Evolutionary conservation across 2,797 vertebrate species (phyloP).

Genomic region (Enteromius trimaculatus): DNA sequence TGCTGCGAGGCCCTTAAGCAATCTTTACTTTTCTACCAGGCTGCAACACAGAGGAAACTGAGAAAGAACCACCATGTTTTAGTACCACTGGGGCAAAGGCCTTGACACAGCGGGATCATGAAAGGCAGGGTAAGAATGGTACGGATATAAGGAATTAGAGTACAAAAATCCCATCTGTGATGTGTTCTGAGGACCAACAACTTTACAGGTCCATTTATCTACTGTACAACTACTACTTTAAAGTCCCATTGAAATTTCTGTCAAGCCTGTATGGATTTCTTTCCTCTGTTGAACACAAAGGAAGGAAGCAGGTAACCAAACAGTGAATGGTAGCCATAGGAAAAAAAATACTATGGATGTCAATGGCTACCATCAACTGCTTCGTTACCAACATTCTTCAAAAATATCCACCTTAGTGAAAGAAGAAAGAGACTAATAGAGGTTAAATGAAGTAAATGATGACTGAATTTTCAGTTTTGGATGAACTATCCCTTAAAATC

Average conservation of each 20-base stretch:
- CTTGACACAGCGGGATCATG: not conserved
- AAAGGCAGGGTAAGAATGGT: not conserved
- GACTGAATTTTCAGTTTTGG: not conserved
- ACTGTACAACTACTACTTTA: not conserved
- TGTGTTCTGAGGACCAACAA: not conserved
- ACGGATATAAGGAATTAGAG: not conserved
- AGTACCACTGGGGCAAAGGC: not conserved
- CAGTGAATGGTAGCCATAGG: not conserved
- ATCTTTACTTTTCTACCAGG: slow-evolving; percentile 12
- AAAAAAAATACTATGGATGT: not conserved
- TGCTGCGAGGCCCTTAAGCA: slow-evolving; percentile 18
- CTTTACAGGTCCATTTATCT: not conserved
- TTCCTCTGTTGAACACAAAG: not conserved
- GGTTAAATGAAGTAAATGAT: not conserved
- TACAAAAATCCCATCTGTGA: not conserved
- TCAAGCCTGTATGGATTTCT: not conserved
- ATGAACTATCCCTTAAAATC: not conserved
- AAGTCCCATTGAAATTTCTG: not conserved
- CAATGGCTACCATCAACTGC: not conserved
- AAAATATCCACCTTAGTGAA: not conserved
- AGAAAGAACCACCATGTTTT: not conserved
- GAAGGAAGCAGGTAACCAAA: not conserved
- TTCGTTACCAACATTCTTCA: not conserved
- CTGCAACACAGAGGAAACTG: slow-evolving; percentile 5
- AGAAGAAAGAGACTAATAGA: not conserved